phyloP scores from a whole-genome alignment of 2,113 vertebrate genomes.

The Phylloscopus whistleri region DNA sequence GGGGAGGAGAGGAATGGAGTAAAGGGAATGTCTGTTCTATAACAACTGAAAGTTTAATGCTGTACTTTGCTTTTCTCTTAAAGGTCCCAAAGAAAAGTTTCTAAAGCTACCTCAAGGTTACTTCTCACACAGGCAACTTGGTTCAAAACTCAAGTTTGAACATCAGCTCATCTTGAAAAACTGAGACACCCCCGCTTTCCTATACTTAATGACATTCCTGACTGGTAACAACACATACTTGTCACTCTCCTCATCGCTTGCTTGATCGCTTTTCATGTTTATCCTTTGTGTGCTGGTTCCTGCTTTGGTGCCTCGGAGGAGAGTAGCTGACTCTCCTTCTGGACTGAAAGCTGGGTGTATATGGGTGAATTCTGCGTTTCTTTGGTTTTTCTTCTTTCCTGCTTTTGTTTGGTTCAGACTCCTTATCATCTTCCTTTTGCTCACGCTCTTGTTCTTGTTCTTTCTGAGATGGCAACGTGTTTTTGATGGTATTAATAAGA shows the following conservation, averaged over 20 bases:
- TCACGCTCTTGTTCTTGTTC: slow-evolving; percentile 73
- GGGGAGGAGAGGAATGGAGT: neutral
- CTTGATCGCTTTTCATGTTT: slow-evolving; percentile 55
- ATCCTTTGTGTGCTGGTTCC: slow-evolving; percentile 64
- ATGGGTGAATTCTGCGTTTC: slow-evolving; percentile 69
- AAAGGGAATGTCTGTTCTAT: neutral
- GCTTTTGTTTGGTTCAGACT: slow-evolving; percentile 62
- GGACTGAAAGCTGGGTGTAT: slow-evolving; percentile 63
- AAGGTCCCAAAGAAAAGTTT: neutral
- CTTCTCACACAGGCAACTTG: neutral
- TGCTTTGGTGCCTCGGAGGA: slow-evolving; percentile 58
- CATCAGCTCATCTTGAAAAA: neutral
- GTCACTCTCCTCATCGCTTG: slow-evolving; percentile 52
- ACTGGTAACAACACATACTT: neutral
- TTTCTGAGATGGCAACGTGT: slow-evolving; percentile 78
- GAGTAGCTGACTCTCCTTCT: slow-evolving; percentile 64
- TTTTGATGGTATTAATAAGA: slow-evolving; percentile 93
- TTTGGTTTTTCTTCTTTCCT: slow-evolving; percentile 70
- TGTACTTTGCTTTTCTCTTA: slow-evolving; percentile 1
- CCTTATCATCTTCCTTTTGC: slow-evolving; percentile 63
- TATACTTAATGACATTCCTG: neutral
- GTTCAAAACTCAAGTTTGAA: neutral
- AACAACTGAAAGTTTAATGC: neutral
- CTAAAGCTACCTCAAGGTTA: neutral
- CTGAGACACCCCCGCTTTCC: neutral